Conservation (phyloP, 2,113 vertebrate species). For the Arothron firmamentum region DNA sequence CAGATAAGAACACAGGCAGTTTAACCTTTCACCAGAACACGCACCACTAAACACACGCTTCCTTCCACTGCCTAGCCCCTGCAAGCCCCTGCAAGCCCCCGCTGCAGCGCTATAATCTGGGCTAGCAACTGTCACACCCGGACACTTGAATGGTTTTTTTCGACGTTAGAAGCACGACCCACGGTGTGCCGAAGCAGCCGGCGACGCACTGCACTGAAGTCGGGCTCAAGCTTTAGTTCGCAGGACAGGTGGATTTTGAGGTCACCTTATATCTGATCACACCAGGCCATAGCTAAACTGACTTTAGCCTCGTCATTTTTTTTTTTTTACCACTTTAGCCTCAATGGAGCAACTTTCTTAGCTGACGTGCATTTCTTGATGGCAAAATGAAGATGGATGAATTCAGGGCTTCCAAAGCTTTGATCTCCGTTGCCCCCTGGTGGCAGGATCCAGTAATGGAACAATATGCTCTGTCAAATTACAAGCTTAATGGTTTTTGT, state of each 20-base stretch:
- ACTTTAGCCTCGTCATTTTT: too few relatives aligned
- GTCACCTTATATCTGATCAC: too few relatives aligned
- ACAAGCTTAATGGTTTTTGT: too few relatives aligned
- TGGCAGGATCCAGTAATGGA: too few relatives aligned
- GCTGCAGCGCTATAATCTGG: conserved; percentile 50
- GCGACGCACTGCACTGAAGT: background rate
- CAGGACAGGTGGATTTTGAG: background rate
- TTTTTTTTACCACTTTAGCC: too few relatives aligned
- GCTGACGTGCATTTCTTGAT: too few relatives aligned
- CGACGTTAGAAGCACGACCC: conserved; percentile 14
- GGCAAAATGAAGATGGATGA: too few relatives aligned
- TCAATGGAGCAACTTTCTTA: too few relatives aligned
- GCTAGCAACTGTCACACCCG: conserved; percentile 56
- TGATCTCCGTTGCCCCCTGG: too few relatives aligned
- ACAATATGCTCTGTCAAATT: too few relatives aligned
- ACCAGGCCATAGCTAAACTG: too few relatives aligned
- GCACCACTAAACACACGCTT: conserved; percentile 21
- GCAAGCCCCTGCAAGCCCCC: conserved; percentile 55
- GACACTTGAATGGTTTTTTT: conserved; percentile 10
- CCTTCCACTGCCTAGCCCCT: conserved; percentile 37
- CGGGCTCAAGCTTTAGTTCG: background rate
- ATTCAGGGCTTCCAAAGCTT: too few relatives aligned
- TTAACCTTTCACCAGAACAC: background rate
- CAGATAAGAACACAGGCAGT: conserved; percentile 12
- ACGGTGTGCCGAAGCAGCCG: background rate